Percentiles rank a stretch among this genome's conserved stretches.
phyloP scores from a whole-genome alignment of 2,888 invertebrate species.

The Epinotia bilunana region DNA sequence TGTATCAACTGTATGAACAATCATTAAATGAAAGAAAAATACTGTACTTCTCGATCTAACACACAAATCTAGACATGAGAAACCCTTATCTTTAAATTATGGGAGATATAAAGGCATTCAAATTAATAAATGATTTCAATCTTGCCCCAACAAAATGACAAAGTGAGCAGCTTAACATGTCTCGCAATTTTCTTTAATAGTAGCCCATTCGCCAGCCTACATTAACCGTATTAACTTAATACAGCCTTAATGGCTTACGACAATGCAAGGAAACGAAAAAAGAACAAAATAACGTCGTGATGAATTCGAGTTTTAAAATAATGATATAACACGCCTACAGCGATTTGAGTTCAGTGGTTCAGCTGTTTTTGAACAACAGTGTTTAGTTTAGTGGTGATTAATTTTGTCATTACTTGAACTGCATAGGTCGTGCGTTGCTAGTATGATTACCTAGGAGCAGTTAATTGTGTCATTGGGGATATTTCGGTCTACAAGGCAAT shows the following conservation, averaged over 20 bases:
- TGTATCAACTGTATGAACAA: too few relatives aligned
- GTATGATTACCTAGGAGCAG: neutral
- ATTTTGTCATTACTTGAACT: slow-evolving; percentile 14
- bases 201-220: slow-evolving; percentile 36
- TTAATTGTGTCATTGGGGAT: neutral
- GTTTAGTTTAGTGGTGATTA: slow-evolving; percentile 40
- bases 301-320: slow-evolving; percentile 43
- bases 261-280: slow-evolving; percentile 32
- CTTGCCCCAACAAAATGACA: slow-evolving; percentile 34
- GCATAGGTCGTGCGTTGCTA: neutral
- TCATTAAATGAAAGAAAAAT: too few relatives aligned
- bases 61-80: neutral
- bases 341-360: slow-evolving; percentile 42
- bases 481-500: too few relatives aligned
- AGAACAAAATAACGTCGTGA: slow-evolving; percentile 18
- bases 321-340: slow-evolving; percentile 44
- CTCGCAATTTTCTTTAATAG: slow-evolving; percentile 43
- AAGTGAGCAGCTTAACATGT: slow-evolving; percentile 29
- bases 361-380: slow-evolving; percentile 37
- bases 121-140: slow-evolving; percentile 27
- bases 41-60: neutral
- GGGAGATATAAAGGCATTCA: slow-evolving; percentile 12
- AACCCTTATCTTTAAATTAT: neutral
- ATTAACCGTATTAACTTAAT: slow-evolving; percentile 45
- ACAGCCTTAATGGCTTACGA: slow-evolving; percentile 41